phyloP scores from a whole-genome alignment of 2,888 invertebrate genomes.

The Lacanobia oleracea region DNA sequence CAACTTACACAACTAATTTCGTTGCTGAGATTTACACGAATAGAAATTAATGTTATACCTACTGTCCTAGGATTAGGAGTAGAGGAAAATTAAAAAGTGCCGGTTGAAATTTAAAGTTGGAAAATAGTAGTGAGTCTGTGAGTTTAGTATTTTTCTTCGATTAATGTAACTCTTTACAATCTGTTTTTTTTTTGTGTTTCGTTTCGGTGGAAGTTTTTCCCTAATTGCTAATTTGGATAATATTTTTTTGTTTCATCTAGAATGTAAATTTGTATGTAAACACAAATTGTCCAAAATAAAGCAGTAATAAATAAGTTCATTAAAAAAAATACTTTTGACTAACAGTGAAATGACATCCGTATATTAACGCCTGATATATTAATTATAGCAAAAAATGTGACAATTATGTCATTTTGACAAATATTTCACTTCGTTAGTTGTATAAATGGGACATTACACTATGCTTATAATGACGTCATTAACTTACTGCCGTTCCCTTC shows the following conservation, averaged over 20 bases:
- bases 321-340: too few species aligned
- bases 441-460: too few species aligned
- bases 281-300: too few species aligned
- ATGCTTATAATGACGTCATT: too few species aligned
- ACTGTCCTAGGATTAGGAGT: conserved; percentile 16
- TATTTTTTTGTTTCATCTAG: background rate
- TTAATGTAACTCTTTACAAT: background rate
- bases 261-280: background rate
- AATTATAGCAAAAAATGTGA: too few species aligned
- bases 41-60: conserved; percentile 43
- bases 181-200: background rate
- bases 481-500: too few species aligned
- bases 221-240: background rate
- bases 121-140: background rate
- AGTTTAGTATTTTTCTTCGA: background rate
- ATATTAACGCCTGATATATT: too few species aligned
- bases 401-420: too few species aligned
- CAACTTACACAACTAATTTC: conserved; percentile 55
- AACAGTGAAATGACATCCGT: too few species aligned
- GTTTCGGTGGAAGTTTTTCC: too few species aligned
- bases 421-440: too few species aligned
- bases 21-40: conserved; percentile 39
- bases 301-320: too few species aligned
- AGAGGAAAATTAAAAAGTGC: conserved; percentile 11
- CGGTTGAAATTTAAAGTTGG: background rate